A percentile compares a stretch with the other conserved stretches of the same genome.
phyloP scores from a whole-genome alignment of 2,113 vertebrate genomes.

The Cyprinodon brontotheroides region DNA sequence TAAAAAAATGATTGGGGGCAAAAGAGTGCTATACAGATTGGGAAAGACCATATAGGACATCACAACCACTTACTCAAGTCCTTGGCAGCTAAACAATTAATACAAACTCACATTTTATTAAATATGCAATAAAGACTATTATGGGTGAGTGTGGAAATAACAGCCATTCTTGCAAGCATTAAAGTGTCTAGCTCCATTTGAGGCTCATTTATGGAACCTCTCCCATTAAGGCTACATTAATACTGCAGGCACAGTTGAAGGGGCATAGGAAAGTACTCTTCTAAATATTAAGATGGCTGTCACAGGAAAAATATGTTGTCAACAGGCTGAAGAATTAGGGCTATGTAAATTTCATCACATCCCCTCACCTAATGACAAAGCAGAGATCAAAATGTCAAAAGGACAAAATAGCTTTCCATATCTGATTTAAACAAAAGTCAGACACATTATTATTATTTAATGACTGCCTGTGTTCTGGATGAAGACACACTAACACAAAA shows the following conservation, averaged over 20 bases:
- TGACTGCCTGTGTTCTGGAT: conserved; percentile 38
- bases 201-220: conserved; percentile 76
- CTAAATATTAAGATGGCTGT: conserved; percentile 84
- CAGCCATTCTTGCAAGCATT: conserved; percentile 73
- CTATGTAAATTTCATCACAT: conserved; percentile 78
- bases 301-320: conserved; percentile 79
- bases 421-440: conserved; percentile 75
- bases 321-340: conserved; percentile 75
- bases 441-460: conserved; percentile 75
- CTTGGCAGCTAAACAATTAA: conserved; percentile 80
- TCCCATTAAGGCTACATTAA: conserved; percentile 80
- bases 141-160: conserved; percentile 74
- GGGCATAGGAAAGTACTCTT: conserved; percentile 78
- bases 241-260: conserved; percentile 81
- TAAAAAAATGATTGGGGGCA: conserved; percentile 46
- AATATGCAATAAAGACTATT: conserved; percentile 76
- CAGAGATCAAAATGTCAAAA: conserved; percentile 76
- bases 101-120: conserved; percentile 72
- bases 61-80: conserved; percentile 71
- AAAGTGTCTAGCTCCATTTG: conserved; percentile 79
- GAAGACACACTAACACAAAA: conserved; percentile 23
- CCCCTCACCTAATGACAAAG: conserved; percentile 72
- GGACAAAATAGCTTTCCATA: conserved; percentile 67
- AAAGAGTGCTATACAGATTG: conserved; percentile 40
- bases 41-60: conserved; percentile 55